Percentiles rank a stretch among this genome's conserved stretches.
Conservation (phyloP, 2,888 invertebrate genomes). For the Globia sparganii region DNA sequence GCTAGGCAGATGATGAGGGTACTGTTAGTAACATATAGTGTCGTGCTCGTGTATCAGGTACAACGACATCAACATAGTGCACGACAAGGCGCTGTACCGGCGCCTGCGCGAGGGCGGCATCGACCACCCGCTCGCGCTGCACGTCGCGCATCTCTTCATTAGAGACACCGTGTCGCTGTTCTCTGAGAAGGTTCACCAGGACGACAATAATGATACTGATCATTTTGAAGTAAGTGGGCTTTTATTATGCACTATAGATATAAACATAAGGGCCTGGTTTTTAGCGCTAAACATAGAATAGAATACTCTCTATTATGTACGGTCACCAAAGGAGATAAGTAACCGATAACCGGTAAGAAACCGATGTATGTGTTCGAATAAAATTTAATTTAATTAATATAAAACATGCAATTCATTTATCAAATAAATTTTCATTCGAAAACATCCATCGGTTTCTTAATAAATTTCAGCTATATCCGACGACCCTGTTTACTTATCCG, state of each 20-base stretch:
- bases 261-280: neutral
- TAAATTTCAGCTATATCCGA: too few relatives aligned
- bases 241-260: neutral
- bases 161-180: conserved; percentile 98
- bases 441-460: too few relatives aligned
- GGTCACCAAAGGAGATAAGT: too few relatives aligned
- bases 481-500: too few relatives aligned
- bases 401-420: too few relatives aligned
- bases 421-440: too few relatives aligned
- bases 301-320: too few relatives aligned
- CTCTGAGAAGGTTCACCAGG: conserved; percentile 98
- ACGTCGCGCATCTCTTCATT: conserved; percentile 99
- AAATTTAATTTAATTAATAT: too few relatives aligned
- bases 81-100: conserved; percentile 95
- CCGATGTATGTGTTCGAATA: too few relatives aligned
- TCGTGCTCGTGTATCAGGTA: conserved; percentile 91
- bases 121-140: conserved; percentile 97
- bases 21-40: conserved; percentile 20
- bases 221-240: conserved; percentile 96
- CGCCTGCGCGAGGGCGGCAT: conserved; percentile 96
- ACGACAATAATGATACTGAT: conserved; percentile 98
- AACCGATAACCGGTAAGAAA: too few relatives aligned
- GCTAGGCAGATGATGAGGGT: too few relatives aligned
- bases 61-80: conserved; percentile 97
- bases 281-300: neutral